These are phyloP conservation scores for Hydropsyche tenuis DNA, from an alignment of 1,140 invertebrate genomes.

Conservation along the genomic window DNA sequence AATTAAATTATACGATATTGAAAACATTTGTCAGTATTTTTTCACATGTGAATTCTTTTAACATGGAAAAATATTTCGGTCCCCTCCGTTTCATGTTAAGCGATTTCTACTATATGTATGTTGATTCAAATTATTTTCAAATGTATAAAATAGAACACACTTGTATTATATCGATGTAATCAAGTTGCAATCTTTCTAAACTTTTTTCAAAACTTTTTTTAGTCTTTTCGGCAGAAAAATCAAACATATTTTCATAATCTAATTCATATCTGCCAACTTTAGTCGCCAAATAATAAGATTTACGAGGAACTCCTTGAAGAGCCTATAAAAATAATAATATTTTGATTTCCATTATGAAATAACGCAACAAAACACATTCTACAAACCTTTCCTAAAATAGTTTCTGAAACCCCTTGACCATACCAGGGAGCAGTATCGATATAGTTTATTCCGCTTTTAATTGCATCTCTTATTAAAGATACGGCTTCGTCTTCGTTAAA, in stretches of 20 bases:
- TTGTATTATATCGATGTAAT: conserved; percentile 90
- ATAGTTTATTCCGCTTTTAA: conserved; percentile 86
- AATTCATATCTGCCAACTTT: conserved; percentile 87
- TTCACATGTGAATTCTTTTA: too few species aligned
- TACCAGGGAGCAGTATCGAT: conserved; percentile 93
- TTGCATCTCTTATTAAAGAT: conserved; percentile 70
- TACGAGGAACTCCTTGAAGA: conserved; percentile 76
- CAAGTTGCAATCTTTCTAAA: conserved; percentile 74
- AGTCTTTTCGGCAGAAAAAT: conserved; percentile 82
- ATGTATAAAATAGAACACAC: conserved; percentile 63
- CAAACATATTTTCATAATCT: conserved; percentile 80
- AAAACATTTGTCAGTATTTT: too few species aligned
- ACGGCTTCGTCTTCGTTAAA: conserved; percentile 68
- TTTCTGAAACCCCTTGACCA: conserved; percentile 84
- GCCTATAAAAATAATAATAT: conserved; percentile 64
- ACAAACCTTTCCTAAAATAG: conserved; percentile 79
- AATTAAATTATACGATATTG: too few species aligned
- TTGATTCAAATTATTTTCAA: too few species aligned
- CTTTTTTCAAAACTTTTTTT: conserved; percentile 79
- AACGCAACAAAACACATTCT: too few species aligned
- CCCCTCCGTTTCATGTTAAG: too few species aligned
- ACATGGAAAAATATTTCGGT: too few species aligned
- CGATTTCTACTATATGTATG: too few species aligned
- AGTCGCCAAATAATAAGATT: conserved; percentile 90
- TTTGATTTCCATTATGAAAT: too few species aligned